Percentiles rank a stretch among this genome's conserved stretches.
phyloP scores from a whole-genome alignment of 2,113 vertebrate species.

The Campylomormyrus tamandua region DNA sequence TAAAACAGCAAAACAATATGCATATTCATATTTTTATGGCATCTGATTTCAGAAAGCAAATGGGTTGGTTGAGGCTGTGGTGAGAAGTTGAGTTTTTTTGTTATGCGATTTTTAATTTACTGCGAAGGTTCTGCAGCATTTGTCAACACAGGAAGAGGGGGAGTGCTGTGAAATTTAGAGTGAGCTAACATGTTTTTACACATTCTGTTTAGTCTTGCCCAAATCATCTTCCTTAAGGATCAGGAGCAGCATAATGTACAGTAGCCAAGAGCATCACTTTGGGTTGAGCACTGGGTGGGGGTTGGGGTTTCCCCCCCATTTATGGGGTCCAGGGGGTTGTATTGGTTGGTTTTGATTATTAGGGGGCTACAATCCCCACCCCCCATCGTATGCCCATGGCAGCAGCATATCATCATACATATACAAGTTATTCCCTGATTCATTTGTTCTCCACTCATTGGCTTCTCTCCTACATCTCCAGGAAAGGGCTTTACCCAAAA shows the following conservation, averaged over 20 bases:
- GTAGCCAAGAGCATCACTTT: not conserved
- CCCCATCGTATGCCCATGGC: not conserved
- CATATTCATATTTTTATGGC: slow-evolving; percentile 31
- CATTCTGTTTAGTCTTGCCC: not conserved
- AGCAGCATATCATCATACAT: not conserved
- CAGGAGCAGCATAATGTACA: not conserved
- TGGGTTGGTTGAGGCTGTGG: slow-evolving; percentile 13
- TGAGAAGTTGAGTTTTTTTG: slow-evolving; percentile 13
- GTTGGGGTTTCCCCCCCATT: no score
- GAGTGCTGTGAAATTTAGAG: not conserved
- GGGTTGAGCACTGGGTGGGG: not conserved
- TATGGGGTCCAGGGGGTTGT: not conserved
- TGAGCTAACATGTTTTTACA: not conserved
- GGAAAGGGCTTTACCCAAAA: not conserved
- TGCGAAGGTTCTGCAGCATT: not conserved
- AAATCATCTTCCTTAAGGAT: not conserved
- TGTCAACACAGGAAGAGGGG: not conserved
- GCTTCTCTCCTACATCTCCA: not conserved
- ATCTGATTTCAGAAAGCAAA: slow-evolving; percentile 27
- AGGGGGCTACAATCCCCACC: not conserved
- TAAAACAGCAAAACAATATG: slow-evolving; percentile 22
- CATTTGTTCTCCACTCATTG: not conserved
- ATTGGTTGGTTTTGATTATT: not conserved
- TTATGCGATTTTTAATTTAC: slow-evolving; percentile 19
- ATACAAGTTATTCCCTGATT: not conserved